Conservation (phyloP, 2,113 vertebrate species). For the Rhodinocichla rosea region DNA sequence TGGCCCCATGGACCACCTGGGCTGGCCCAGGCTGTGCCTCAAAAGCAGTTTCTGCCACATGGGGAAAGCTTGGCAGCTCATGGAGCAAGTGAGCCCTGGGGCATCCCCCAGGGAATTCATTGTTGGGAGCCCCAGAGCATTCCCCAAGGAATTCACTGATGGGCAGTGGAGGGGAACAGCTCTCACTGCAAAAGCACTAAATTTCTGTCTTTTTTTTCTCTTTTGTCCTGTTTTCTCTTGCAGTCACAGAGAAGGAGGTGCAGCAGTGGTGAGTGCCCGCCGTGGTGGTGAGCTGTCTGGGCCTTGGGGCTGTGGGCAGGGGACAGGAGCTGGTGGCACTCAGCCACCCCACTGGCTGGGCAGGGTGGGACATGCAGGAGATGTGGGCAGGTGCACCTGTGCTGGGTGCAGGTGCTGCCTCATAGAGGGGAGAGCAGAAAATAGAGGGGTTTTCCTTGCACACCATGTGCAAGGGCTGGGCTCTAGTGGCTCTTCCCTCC, state of each 20-base stretch:
- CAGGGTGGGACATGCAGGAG: neutral
- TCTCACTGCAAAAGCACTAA: neutral
- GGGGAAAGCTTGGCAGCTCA: accelerated
- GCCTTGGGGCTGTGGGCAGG: neutral
- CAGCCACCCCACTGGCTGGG: accelerated
- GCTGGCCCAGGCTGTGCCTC: neutral
- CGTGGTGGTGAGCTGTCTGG: neutral
- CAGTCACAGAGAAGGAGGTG: constrained; percentile 95
- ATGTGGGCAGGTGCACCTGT: accelerated
- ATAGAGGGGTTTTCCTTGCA: accelerated
- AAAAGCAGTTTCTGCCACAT: neutral
- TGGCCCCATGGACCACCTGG: accelerated
- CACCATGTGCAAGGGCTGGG: neutral
- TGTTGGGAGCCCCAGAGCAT: neutral
- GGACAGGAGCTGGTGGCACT: neutral
- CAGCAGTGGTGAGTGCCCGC: constrained; percentile 90
- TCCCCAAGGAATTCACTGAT: too few relatives aligned
- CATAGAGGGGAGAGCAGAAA: neutral
- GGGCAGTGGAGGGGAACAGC: neutral
- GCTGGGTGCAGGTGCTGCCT: neutral
- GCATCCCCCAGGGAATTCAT: neutral
- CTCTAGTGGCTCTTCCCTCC: neutral
- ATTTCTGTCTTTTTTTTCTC: neutral
- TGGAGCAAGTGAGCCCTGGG: neutral
- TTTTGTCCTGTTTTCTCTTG: constrained; percentile 68